Percentiles rank a stretch among this genome's conserved stretches.
Conservation (phyloP, 1,140 invertebrate genomes). For the Vanessa atalanta region DNA sequence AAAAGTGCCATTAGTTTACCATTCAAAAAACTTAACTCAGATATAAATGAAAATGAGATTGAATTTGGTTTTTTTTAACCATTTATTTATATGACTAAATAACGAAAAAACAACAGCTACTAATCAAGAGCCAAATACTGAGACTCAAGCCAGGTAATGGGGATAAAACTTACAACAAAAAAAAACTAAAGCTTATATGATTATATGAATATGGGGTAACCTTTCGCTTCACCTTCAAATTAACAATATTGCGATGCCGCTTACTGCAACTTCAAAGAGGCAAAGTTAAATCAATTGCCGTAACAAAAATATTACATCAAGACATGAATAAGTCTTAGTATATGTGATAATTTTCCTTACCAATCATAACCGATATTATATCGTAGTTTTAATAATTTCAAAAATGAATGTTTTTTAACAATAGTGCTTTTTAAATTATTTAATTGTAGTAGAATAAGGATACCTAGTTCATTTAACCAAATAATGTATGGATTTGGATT, state of each 20-base stretch:
- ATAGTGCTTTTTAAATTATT: background rate
- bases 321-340: background rate
- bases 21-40: too few relatives aligned
- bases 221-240: too few relatives aligned
- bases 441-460: background rate
- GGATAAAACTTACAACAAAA: too few relatives aligned
- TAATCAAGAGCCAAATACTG: too few relatives aligned
- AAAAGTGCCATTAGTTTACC: too few relatives aligned
- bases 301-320: background rate
- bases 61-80: background rate
- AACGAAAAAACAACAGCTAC: too few relatives aligned
- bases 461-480: background rate
- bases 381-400: background rate
- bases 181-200: too few relatives aligned
- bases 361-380: background rate
- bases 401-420: too few relatives aligned
- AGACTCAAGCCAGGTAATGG: too few relatives aligned
- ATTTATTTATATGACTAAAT: too few relatives aligned
- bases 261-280: background rate
- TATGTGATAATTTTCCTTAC: background rate
- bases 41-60: background rate
- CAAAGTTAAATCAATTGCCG: background rate
- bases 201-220: too few relatives aligned
- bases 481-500: background rate
- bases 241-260: too few relatives aligned